These are phyloP conservation scores for Rugalucina vietnamica DNA, from an alignment of 2,888 invertebrate species.

Conservation along the genomic window DNA sequence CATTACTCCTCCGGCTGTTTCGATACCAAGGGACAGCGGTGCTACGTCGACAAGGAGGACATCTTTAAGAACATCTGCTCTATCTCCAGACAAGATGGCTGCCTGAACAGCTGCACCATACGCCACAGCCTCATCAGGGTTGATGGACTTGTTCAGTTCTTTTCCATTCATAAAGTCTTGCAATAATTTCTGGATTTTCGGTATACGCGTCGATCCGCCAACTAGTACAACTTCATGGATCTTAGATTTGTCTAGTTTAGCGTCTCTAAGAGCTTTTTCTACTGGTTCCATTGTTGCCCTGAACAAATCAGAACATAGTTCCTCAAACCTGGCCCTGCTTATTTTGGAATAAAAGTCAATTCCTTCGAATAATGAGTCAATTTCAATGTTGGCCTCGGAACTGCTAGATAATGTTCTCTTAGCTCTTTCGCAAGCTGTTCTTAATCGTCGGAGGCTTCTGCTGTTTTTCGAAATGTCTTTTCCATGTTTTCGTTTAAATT, in stretches of 20 bases:
- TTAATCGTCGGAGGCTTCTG: slow-evolving; percentile 75
- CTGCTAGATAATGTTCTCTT: slow-evolving; percentile 79
- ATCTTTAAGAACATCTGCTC: slow-evolving; percentile 90
- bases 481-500: slow-evolving; percentile 76
- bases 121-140: slow-evolving; percentile 98
- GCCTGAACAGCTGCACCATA: slow-evolving; percentile 85
- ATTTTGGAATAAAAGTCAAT: slow-evolving; percentile 80
- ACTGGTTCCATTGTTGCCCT: slow-evolving; percentile 90
- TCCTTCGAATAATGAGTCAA: slow-evolving; percentile 79
- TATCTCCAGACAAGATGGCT: slow-evolving; percentile 89
- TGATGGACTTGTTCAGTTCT: slow-evolving; percentile 97
- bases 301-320: slow-evolving; percentile 78
- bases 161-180: slow-evolving; percentile 88
- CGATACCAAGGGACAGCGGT: slow-evolving; percentile 85
- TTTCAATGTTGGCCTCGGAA: slow-evolving; percentile 77
- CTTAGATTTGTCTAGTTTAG: slow-evolving; percentile 90
- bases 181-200: slow-evolving; percentile 97
- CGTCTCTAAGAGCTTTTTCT: slow-evolving; percentile 91
- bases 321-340: slow-evolving; percentile 80
- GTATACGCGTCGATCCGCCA: slow-evolving; percentile 98
- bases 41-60: slow-evolving; percentile 90
- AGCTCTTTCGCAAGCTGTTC: slow-evolving; percentile 80
- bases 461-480: slow-evolving; percentile 75
- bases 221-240: slow-evolving; percentile 89
- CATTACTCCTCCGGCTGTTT: slow-evolving; percentile 84